These are phyloP conservation scores for Anastrepha ludens DNA, from an alignment of 1,140 invertebrate genomes.

Conservation along the genomic window DNA sequence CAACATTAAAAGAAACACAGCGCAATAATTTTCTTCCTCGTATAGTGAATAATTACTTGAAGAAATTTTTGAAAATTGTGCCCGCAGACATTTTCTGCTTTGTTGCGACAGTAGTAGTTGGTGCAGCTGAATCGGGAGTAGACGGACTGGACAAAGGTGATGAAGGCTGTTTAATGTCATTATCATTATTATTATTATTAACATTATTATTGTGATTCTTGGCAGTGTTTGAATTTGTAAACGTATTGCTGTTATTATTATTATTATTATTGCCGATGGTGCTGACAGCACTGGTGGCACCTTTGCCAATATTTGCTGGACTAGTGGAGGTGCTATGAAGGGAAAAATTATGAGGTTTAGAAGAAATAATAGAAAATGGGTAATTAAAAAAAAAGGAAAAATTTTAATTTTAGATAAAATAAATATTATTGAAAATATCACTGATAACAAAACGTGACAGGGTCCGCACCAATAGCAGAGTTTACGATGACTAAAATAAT, in stretches of 20 bases:
- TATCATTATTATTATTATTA: conserved; percentile 51
- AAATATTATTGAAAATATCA: not conserved
- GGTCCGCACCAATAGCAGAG: not conserved
- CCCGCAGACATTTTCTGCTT: conserved; percentile 82
- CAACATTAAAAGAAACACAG: conserved; percentile 35
- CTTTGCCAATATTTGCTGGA: conserved; percentile 21
- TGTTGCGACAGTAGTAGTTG: conserved; percentile 71
- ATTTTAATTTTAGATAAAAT: conserved; percentile 3
- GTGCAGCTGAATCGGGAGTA: conserved; percentile 23
- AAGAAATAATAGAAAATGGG: conserved; percentile 17
- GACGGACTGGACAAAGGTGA: not conserved
- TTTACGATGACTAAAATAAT: not conserved
- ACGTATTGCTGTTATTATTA: conserved; percentile 55
- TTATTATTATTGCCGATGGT: conserved; percentile 53
- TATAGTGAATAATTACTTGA: conserved; percentile 82
- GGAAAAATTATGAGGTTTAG: conserved; percentile 36
- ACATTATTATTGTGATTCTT: conserved; percentile 56
- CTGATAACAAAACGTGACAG: not conserved
- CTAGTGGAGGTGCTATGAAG: not conserved
- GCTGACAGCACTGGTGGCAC: conserved; percentile 12
- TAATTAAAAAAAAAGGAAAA: not conserved
- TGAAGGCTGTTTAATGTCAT: conserved; percentile 38
- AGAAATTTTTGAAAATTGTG: conserved; percentile 96
- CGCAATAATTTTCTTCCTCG: not conserved
- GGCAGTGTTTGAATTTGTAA: conserved; percentile 69